Evolutionary conservation across 2,113 vertebrate species (phyloP), one percentile per base, ranked within the genome.

Genomic region (Cheirogaleus medius): DNA sequence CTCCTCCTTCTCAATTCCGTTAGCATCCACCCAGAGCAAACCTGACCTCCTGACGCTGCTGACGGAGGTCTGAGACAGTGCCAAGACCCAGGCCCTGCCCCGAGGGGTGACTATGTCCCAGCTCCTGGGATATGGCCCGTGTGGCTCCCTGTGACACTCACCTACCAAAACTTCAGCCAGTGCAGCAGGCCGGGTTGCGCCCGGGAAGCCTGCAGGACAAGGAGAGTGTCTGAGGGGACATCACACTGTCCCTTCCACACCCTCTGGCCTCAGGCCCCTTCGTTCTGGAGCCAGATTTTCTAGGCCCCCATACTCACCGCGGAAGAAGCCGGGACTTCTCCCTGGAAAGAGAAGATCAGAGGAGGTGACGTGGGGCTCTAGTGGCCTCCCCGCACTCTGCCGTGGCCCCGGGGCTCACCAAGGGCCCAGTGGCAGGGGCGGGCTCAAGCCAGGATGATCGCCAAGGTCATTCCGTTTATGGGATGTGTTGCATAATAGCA

Each of bases 91-190:
- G n/a, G 63, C n/a, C 23, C 56, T 52, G 44, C 29, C 56, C 32
- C 27, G 8, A 1, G 18, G 34, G 25, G 17, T 7, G 64, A 18
- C n/a, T 0, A 5, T 5, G 60, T 21, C 47, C 32, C 69, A 5
- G 15, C 66, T 42, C 52, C 82, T 1, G 4, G 12, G 20, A 1
- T 6, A 11, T 5, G 32, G 42, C 58, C 42, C 15, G 1, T 4
- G 3, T 0, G 0, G 4, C 39, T 52, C 44, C 0, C 64, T 56
- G 56, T 25, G 54, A 90, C 37, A 97, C 98, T 97, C 84, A 98
- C 97, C 98, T 98, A 97, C 98, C 97, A 98, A 91, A 98, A 90
- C 92, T 97, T 97, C 95, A 95, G 11, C 97, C 97, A 98, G 23
- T 76, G 90, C 90, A 97, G 49, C 84, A 97, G 54, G 85, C 87